Percentiles rank a stretch among this genome's conserved stretches.
These are phyloP conservation scores for Drosophila cyrtoloma DNA, from an alignment of 2,888 invertebrate genomes.

Conservation along the genomic window DNA sequence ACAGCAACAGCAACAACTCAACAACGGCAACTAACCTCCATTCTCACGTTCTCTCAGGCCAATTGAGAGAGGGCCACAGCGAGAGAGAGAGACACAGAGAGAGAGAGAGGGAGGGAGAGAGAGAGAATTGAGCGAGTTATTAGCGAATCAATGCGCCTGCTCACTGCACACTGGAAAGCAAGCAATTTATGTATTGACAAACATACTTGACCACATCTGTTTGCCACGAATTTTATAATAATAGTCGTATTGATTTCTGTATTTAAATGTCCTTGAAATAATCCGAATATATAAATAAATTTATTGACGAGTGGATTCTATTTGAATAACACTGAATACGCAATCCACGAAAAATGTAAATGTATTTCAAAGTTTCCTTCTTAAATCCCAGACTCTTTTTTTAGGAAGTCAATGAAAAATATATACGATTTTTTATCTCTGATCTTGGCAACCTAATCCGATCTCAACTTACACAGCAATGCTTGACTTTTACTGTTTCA, in stretches of 20 bases:
- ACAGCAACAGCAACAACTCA: conserved; percentile 17
- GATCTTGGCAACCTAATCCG: conserved; percentile 4
- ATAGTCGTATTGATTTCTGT: neutral
- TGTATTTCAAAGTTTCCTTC: neutral
- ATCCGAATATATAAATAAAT: neutral
- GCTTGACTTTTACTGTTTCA: conserved; percentile 31
- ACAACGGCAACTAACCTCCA: conserved; percentile 28
- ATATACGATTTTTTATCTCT: neutral
- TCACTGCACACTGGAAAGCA: conserved; percentile 42
- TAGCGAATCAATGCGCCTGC: conserved; percentile 50
- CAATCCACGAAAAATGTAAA: neutral
- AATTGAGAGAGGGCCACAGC: conserved; percentile 8
- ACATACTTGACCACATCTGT: neutral
- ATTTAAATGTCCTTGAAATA: neutral
- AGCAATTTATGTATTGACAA: neutral
- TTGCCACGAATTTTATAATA: neutral
- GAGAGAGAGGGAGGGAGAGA: neutral
- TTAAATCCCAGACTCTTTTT: too few relatives aligned
- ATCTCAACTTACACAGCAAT: conserved; percentile 14
- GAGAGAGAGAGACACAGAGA: neutral
- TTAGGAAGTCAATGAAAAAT: neutral
- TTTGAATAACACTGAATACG: neutral
- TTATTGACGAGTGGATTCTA: neutral
- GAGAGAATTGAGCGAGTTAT: conserved; percentile 24
- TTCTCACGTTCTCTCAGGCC: conserved; percentile 17